Evolutionary conservation across 1,140 invertebrate genomes (phyloP).

Genomic region (Harlomillsia oculata): DNA sequence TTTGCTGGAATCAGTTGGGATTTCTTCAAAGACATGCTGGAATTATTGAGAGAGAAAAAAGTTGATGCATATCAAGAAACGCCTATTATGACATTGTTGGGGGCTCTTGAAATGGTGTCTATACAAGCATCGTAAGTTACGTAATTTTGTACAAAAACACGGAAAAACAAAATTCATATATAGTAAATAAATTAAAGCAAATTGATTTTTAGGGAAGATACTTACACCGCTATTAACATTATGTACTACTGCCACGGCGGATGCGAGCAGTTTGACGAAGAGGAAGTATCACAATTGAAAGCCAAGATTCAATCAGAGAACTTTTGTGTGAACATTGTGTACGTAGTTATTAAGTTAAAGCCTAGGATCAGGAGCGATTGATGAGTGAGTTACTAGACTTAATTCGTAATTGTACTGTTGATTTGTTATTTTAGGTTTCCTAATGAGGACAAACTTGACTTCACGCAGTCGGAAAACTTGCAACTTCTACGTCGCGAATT

Average conservation of each 20-base stretch:
- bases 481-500: too few relatives aligned
- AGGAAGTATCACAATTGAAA: not conserved
- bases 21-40: not conserved
- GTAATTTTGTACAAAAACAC: not conserved
- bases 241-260: conserved; percentile 7
- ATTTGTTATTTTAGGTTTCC: not conserved
- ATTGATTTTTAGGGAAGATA: conserved; percentile 10
- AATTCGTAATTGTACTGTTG: not conserved
- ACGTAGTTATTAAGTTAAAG: not conserved
- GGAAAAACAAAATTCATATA: too few relatives aligned
- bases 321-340: not conserved
- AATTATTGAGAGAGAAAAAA: not conserved
- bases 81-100: not conserved
- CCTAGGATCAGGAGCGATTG: not conserved
- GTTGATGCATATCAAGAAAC: not conserved
- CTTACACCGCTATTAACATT: conserved; percentile 10
- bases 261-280: not conserved
- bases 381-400: not conserved
- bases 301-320: not conserved
- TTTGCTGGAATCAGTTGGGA: conserved; percentile 8
- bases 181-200: not conserved
- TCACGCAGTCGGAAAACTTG: too few relatives aligned
- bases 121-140: not conserved
- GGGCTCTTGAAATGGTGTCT: not conserved
- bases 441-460: too few relatives aligned